These are phyloP conservation scores for Polyergus mexicanus DNA, from an alignment of 1,140 invertebrate genomes.

Conservation along the genomic window DNA sequence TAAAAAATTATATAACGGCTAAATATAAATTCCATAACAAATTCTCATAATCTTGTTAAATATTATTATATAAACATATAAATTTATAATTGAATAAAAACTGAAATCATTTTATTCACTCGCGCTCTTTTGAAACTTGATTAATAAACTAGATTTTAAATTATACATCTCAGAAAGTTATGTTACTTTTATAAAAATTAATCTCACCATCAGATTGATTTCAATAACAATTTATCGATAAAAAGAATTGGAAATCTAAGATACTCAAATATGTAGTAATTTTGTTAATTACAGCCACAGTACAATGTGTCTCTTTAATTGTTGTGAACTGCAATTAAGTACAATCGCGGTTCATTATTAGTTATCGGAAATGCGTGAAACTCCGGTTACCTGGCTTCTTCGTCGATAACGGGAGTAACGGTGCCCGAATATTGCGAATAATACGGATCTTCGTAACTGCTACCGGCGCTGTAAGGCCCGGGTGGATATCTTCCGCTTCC, in stretches of 20 bases:
- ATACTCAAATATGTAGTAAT: background rate
- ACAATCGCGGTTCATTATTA: conserved; percentile 28
- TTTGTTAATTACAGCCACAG: background rate
- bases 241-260: background rate
- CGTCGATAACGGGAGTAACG: conserved; percentile 96
- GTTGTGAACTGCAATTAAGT: background rate
- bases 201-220: background rate
- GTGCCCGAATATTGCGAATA: conserved; percentile 93
- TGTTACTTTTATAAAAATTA: background rate
- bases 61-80: no score
- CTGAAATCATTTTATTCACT: background rate
- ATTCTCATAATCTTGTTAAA: background rate
- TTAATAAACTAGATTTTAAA: background rate
- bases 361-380: conserved; percentile 1
- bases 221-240: background rate
- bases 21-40: background rate
- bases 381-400: conserved; percentile 92
- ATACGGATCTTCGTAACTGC: conserved; percentile 94
- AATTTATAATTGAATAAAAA: background rate
- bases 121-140: background rate
- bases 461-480: conserved; percentile 87
- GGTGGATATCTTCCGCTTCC: conserved; percentile 82
- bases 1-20: no score
- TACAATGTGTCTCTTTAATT: background rate
- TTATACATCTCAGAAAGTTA: background rate